Percentiles rank a stretch among this genome's conserved stretches.
These are phyloP conservation scores for Microcebus tavaratra DNA, from an alignment of 2,113 vertebrate genomes.

Conservation along the genomic window DNA sequence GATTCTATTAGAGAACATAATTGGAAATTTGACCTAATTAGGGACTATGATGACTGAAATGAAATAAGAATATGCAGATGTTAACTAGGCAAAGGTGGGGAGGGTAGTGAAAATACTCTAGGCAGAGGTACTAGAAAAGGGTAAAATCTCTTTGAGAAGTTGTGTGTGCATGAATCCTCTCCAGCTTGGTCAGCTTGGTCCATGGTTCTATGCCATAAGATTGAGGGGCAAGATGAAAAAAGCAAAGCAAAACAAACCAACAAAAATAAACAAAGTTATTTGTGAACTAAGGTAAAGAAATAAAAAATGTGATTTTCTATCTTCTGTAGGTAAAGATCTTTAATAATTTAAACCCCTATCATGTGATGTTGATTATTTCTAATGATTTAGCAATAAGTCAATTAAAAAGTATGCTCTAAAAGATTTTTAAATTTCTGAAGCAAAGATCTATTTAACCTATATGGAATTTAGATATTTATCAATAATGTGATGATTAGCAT, in stretches of 20 bases:
- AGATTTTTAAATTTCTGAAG: constrained; percentile 27
- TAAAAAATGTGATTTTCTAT: neutral
- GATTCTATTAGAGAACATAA: neutral
- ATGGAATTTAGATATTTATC: constrained; percentile 37
- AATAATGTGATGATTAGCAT: neutral
- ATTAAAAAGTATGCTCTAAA: neutral
- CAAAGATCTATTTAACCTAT: constrained; percentile 42
- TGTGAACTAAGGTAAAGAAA: neutral
- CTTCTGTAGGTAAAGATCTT: constrained; percentile 1
- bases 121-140: neutral
- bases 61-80: neutral
- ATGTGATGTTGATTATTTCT: constrained; percentile 28
- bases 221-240: neutral
- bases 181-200: neutral
- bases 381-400: constrained; percentile 51
- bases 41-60: neutral
- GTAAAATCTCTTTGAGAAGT: neutral
- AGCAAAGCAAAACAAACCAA: neutral
- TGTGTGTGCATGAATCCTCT: neutral
- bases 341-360: neutral
- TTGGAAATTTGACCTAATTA: neutral
- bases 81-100: neutral
- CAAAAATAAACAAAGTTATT: neutral
- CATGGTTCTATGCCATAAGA: neutral
- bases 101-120: neutral